Percentiles rank a stretch among this genome's conserved stretches.
phyloP scores from a whole-genome alignment of 1,140 invertebrate species.

The Atopsyche davidsoni region DNA sequence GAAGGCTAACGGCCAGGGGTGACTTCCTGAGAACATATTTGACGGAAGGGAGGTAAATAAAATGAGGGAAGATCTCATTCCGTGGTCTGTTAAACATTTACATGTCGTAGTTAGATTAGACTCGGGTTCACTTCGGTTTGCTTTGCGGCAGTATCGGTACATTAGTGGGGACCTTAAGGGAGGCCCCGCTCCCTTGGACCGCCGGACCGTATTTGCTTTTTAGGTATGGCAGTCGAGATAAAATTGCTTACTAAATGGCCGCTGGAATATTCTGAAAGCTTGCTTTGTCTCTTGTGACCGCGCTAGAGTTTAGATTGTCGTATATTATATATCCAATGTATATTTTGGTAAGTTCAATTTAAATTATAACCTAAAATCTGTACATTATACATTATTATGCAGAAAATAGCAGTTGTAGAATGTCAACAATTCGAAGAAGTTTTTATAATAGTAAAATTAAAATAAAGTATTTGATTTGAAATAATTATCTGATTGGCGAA shows the following conservation, averaged over 20 bases:
- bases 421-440: too few relatives aligned
- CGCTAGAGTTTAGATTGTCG: too few relatives aligned
- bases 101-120: conserved; percentile 31
- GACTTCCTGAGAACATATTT: conserved; percentile 20
- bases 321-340: too few relatives aligned
- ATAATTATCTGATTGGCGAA: too few relatives aligned
- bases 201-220: conserved; percentile 1
- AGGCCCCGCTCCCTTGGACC: conserved; percentile 1
- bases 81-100: conserved; percentile 32
- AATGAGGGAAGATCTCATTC: conserved; percentile 32
- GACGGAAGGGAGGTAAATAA: conserved; percentile 30
- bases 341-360: too few relatives aligned
- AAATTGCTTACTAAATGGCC: conserved; percentile 18
- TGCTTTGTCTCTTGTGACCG: too few relatives aligned
- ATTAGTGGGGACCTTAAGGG: conserved; percentile 11
- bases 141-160: conserved; percentile 10
- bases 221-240: conserved; percentile 18
- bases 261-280: too few relatives aligned
- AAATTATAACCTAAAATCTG: too few relatives aligned
- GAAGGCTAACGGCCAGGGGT: not conserved
- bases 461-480: too few relatives aligned
- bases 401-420: too few relatives aligned
- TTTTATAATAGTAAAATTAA: too few relatives aligned
- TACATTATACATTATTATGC: too few relatives aligned
- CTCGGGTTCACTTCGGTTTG: conserved; percentile 19